Evolutionary conservation across 2,113 vertebrate genomes (phyloP).

Genomic region (Setophaga kirtlandii): DNA sequence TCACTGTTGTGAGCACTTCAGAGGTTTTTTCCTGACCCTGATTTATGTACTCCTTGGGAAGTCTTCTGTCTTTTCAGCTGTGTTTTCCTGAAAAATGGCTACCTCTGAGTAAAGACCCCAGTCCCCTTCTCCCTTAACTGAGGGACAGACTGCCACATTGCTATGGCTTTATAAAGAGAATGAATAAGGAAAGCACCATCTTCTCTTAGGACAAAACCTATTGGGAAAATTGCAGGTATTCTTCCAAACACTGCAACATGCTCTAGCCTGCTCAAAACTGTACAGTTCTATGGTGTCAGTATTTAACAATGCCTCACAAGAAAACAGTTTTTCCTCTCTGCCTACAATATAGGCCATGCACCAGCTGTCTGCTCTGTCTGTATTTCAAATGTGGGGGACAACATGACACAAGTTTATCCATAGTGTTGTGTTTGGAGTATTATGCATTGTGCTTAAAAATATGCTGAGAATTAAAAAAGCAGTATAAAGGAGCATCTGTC

Average conservation of each 20-base stretch:
- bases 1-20: not conserved
- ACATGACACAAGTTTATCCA: not conserved
- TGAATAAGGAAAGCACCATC: not conserved
- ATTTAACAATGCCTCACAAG: not conserved
- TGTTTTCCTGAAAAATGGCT: conserved; percentile 16
- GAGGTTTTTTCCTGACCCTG: not conserved
- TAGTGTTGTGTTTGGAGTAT: not conserved
- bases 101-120: not conserved
- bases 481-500: not conserved
- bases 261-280: not conserved
- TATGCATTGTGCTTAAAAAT: not conserved
- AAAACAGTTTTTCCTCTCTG: not conserved
- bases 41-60: not conserved
- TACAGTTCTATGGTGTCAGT: not conserved
- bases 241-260: not conserved
- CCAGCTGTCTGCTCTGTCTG: not conserved
- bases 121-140: not conserved
- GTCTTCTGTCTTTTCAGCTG: not conserved
- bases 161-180: not conserved
- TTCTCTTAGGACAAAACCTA: not conserved
- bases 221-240: not conserved
- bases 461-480: not conserved
- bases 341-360: not conserved
- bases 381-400: not conserved
- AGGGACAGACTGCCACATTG: not conserved